phyloP scores from a whole-genome alignment of 1,140 invertebrate genomes.

The Drosophila lini region DNA sequence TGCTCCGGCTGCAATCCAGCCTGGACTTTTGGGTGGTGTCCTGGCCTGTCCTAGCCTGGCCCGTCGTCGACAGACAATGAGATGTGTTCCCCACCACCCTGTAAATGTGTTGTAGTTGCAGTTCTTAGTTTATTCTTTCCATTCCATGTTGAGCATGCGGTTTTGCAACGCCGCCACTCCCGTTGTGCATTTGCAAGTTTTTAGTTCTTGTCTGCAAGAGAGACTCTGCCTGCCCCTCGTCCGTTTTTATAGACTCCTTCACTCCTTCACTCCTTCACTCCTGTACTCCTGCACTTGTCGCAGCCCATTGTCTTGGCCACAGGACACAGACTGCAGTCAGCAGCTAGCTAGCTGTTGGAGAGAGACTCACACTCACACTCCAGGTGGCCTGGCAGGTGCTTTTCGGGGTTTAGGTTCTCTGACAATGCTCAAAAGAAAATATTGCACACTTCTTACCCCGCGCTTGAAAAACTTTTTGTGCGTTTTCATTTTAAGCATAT shows the following conservation, averaged over 20 bases:
- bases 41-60: neutral
- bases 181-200: constrained; percentile 71
- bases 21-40: constrained; percentile 36
- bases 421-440: constrained; percentile 68
- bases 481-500: constrained; percentile 76
- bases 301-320: constrained; percentile 75
- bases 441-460: constrained; percentile 30
- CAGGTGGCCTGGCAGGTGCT: constrained; percentile 62
- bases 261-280: constrained; percentile 28
- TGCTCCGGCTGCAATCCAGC: constrained; percentile 27
- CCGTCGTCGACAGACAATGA: constrained; percentile 58
- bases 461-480: constrained; percentile 45
- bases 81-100: constrained; percentile 23
- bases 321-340: constrained; percentile 21
- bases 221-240: constrained; percentile 2
- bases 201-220: constrained; percentile 47
- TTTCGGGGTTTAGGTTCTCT: constrained; percentile 63
- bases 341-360: neutral
- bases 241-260: constrained; percentile 73
- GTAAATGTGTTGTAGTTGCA: constrained; percentile 51
- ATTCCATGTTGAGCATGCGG: constrained; percentile 64
- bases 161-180: constrained; percentile 31
- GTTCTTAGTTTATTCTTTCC: constrained; percentile 64
- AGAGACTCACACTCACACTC: constrained; percentile 5
- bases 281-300: constrained; percentile 58